Percentiles rank a stretch among this genome's conserved stretches.
phyloP scores from a whole-genome alignment of 2,888 invertebrate genomes.

The Andrena minutula region DNA sequence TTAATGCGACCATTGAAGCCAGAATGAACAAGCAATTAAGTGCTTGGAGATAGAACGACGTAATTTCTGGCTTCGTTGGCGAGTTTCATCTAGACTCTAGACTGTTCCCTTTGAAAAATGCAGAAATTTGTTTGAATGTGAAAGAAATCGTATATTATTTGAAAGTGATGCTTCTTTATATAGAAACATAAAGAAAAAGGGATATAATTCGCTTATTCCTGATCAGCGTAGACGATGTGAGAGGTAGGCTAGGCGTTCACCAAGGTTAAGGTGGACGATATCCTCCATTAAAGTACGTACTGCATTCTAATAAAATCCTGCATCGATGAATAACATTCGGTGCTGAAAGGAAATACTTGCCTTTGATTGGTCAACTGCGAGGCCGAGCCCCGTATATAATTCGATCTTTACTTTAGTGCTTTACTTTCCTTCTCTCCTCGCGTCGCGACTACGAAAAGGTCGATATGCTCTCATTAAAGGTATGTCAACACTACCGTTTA shows the following conservation, averaged over 20 bases:
- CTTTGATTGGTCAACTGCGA: slow-evolving; percentile 75
- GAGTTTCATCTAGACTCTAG: background rate
- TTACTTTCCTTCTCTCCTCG: slow-evolving; percentile 65
- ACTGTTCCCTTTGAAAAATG: too few relatives aligned
- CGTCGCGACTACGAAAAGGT: slow-evolving; percentile 55
- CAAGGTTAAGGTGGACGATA: slow-evolving; percentile 81
- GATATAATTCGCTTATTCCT: slow-evolving; percentile 6
- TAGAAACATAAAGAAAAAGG: background rate
- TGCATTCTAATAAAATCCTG: slow-evolving; percentile 70
- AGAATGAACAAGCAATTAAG: background rate
- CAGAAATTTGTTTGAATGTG: background rate
- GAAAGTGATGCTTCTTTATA: background rate
- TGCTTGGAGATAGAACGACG: background rate
- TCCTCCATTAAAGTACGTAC: slow-evolving; percentile 53
- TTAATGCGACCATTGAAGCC: background rate
- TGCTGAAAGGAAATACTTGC: slow-evolving; percentile 73
- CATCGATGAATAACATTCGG: slow-evolving; percentile 59
- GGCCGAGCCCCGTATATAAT: slow-evolving; percentile 77
- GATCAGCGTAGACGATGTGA: slow-evolving; percentile 64
- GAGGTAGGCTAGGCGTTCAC: slow-evolving; percentile 67
- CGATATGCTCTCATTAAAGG: slow-evolving; percentile 74
- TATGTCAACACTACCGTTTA: slow-evolving; percentile 59
- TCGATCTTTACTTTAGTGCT: slow-evolving; percentile 74
- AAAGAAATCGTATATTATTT: background rate
- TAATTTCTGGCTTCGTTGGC: background rate